A percentile compares a stretch with the other conserved stretches of the same genome.
These are phyloP conservation scores for Andricus quercusramuli DNA, from an alignment of 2,888 invertebrate genomes.

Conservation along the genomic window DNA sequence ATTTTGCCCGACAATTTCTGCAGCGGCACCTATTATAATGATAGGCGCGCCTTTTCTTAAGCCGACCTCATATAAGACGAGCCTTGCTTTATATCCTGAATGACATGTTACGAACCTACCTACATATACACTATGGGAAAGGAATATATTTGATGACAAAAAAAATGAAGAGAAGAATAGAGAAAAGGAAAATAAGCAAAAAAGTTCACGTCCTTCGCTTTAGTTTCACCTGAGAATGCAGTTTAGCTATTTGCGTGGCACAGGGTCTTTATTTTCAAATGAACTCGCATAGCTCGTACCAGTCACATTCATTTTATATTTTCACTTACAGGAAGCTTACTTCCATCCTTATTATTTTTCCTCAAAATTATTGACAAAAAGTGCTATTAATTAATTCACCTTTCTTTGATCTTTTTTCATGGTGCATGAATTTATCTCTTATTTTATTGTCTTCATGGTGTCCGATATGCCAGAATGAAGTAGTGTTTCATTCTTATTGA, in stretches of 20 bases:
- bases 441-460: neutral
- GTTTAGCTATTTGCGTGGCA: constrained; percentile 18
- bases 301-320: neutral
- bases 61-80: constrained; percentile 54
- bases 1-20: constrained; percentile 61
- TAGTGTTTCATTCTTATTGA: constrained; percentile 15
- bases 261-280: neutral
- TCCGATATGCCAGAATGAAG: neutral
- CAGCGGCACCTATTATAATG: constrained; percentile 63
- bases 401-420: no score
- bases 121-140: constrained; percentile 13
- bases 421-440: no score
- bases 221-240: constrained; percentile 30
- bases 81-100: constrained; percentile 65
- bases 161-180: neutral
- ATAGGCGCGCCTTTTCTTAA: constrained; percentile 64
- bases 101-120: constrained; percentile 46
- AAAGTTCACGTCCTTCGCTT: neutral
- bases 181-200: constrained; percentile 14
- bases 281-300: neutral
- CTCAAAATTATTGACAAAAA: no score
- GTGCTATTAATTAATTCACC: no score
- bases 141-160: neutral
- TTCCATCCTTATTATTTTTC: neutral
- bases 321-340: neutral